Evolutionary conservation across 2,888 invertebrate genomes (phyloP), one percentile per base, ranked within the genome.

Genomic region (Sturmia bella): DNA sequence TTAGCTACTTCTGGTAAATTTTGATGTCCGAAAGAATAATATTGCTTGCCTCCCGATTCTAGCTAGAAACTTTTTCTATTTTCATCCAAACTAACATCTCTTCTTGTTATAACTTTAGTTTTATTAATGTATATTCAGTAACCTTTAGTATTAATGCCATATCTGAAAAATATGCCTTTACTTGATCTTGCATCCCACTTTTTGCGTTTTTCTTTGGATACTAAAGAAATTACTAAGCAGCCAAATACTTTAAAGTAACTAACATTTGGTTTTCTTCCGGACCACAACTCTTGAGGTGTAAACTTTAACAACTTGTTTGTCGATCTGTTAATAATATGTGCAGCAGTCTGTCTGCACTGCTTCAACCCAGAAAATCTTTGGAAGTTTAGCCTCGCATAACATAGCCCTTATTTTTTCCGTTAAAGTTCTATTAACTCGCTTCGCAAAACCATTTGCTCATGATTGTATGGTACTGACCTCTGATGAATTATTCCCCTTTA

Each of bases 271-370:
- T n/a, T n/a, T n/a, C n/a, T n/a, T n/a, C 73, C 85, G 50, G 85
- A 80, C 89, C 90, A 91, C 3, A 64, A 86, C 17, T 80, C 90
- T 90, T 72, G 48, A 64, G 48, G 48, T 48, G 48, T 48, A 86
- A 85, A 84, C 5, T 82, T 37, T 9, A 78, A 45, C 13, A 43
- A 54, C 37, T 52, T 79, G 48, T 64, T 57, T n/a, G 74, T 63
- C 5, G 74, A 73, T 64, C 70, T 59, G 43, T 74, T 82, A 1
- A 64, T 37, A 37, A 80, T 83, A 54, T 85, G 84, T 13, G 72
- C 66, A 7, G 85, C 85, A 13, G 84, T 84, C 17, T 64, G 27
- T n/a, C n/a, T n/a, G n/a, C 50, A 81, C 74, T 32, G 76, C 85
- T 80, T 86, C 80, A 13, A 83, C 83, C 84, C 83, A 85, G 63